Conservation (phyloP, 2,888 invertebrate species). For the Ochropleura leucogaster region DNA sequence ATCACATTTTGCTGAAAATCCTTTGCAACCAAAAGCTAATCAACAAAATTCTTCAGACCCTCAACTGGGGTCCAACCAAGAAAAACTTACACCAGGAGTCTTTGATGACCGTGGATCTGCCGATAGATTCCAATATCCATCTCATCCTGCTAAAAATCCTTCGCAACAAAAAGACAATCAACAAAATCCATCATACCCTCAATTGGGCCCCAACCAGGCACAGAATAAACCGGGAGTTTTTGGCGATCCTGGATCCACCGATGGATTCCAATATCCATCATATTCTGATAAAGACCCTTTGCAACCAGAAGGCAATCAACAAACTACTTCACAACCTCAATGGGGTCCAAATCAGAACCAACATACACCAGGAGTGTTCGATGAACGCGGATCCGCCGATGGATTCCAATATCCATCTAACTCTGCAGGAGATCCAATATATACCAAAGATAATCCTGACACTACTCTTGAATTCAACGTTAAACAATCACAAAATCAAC, state of each 20-base stretch:
- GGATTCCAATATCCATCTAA: neutral
- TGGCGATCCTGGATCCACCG: neutral
- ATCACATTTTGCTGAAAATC: too few relatives aligned
- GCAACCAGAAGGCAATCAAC: neutral
- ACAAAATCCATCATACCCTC: neutral
- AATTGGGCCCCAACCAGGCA: neutral
- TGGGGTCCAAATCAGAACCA: neutral
- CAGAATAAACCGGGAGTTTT: neutral
- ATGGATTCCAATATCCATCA: neutral
- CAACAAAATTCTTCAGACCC: neutral
- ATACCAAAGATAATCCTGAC: neutral
- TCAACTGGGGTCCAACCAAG: neutral
- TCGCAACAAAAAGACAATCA: neutral
- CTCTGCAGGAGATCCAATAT: neutral
- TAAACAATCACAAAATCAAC: constrained; percentile 9
- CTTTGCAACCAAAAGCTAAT: neutral
- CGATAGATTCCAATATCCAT: neutral
- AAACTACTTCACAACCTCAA: neutral
- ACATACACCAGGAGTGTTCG: neutral
- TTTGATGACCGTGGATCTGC: neutral
- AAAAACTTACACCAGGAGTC: neutral
- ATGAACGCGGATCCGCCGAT: neutral
- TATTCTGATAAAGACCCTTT: neutral
- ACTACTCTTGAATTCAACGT: neutral
- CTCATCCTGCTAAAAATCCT: neutral